These are phyloP conservation scores for Arbacia lixula DNA, from an alignment of 53 echinoderm and acorn worm genomes.

Conservation along the genomic window DNA sequence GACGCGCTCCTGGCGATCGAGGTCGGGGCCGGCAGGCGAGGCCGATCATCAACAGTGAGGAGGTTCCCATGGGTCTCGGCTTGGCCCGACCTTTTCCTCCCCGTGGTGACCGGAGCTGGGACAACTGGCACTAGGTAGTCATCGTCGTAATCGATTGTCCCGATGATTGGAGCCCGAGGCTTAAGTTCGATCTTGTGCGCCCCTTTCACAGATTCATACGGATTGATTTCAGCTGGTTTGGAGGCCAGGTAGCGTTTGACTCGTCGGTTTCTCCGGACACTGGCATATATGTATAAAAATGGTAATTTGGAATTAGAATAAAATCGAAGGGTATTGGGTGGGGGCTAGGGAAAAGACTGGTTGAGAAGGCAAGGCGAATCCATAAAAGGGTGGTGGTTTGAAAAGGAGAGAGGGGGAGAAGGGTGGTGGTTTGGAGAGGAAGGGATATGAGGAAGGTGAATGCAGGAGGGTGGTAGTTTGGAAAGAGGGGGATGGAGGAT, in stretches of 20 bases:
- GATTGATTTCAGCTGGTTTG: too few relatives aligned
- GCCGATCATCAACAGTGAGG: not conserved
- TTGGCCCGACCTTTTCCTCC: not conserved
- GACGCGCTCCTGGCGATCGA: not conserved
- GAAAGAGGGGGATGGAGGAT: not conserved
- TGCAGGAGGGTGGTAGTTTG: not conserved
- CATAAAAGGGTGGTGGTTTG: not conserved
- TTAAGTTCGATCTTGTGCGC: too few relatives aligned
- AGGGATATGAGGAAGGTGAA: not conserved
- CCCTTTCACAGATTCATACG: too few relatives aligned
- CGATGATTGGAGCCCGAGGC: too few relatives aligned
- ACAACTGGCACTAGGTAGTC: conserved; percentile 25
- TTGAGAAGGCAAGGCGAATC: not conserved
- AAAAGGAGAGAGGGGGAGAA: not conserved
- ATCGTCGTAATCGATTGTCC: too few relatives aligned
- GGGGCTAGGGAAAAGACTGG: not conserved
- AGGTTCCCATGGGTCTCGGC: not conserved
- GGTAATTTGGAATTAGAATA: too few relatives aligned
- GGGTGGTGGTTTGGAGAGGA: too few relatives aligned
- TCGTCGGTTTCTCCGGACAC: too few relatives aligned
- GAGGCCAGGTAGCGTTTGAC: too few relatives aligned
- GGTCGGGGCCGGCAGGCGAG: conserved; percentile 11
- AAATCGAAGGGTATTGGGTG: too few relatives aligned
- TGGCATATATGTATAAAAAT: too few relatives aligned
- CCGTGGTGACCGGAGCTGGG: not conserved